These are phyloP conservation scores for Apocheima hispidaria DNA, from an alignment of 2,888 invertebrate species.

Conservation along the genomic window DNA sequence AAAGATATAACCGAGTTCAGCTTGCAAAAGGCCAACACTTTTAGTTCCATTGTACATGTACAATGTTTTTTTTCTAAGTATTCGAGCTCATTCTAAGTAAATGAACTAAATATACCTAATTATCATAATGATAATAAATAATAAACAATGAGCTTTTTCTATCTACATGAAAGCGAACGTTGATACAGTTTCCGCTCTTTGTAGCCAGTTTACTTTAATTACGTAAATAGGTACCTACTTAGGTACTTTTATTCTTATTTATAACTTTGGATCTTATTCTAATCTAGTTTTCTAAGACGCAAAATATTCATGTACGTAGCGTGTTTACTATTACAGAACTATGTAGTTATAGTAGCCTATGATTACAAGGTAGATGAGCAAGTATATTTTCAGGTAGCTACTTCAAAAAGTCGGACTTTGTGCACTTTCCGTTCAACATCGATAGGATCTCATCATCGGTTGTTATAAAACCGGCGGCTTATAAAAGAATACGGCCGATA, in stretches of 20 bases:
- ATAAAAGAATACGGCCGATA: no score
- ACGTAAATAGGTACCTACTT: not conserved
- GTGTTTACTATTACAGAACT: no score
- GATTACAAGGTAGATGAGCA: no score
- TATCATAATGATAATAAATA: not conserved
- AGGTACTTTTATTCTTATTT: not conserved
- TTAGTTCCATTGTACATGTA: not conserved
- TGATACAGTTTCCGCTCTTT: not conserved
- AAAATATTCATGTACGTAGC: no score
- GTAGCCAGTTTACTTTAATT: not conserved
- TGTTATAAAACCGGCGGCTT: no score
- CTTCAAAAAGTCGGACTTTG: no score
- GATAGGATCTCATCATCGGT: no score
- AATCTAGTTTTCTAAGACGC: no score
- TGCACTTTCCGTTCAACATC: no score
- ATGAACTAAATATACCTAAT: not conserved
- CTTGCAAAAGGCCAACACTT: constrained; percentile 7
- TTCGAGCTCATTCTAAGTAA: constrained; percentile 1
- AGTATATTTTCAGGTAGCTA: no score
- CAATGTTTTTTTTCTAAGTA: constrained; percentile 4
- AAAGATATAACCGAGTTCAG: not conserved
- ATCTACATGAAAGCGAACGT: not conserved
- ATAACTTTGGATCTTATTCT: not conserved
- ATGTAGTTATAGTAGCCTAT: no score
- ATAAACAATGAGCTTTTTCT: not conserved